Conservation (phyloP, 1,140 invertebrate genomes). For the Tribolium castaneum region DNA sequence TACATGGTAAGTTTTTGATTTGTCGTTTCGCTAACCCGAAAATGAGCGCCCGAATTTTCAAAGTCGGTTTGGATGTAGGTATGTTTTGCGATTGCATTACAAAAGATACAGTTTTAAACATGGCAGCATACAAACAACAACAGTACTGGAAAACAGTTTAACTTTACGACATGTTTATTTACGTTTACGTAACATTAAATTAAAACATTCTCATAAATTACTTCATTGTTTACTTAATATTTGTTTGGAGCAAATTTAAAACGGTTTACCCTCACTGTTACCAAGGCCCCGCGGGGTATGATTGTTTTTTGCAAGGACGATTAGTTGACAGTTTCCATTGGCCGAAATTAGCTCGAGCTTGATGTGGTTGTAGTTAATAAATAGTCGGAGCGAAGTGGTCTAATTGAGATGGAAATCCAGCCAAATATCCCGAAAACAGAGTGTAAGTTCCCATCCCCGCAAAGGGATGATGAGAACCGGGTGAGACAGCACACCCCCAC, state of each 20-base stretch:
- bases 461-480: constrained; percentile 23
- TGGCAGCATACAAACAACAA: constrained; percentile 5
- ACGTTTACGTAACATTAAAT: constrained; percentile 39
- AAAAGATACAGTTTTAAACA: constrained; percentile 12
- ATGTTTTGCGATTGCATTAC: constrained; percentile 3
- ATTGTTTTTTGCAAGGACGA: not conserved
- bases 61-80: constrained; percentile 1
- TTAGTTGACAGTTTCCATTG: not conserved
- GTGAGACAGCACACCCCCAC: constrained; percentile 8
- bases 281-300: not conserved
- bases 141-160: constrained; percentile 24
- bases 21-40: not conserved
- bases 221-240: constrained; percentile 36
- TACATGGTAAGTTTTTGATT: constrained; percentile 59
- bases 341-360: not conserved
- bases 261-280: not conserved
- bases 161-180: constrained; percentile 40
- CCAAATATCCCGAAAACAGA: constrained; percentile 32
- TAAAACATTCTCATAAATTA: constrained; percentile 36
- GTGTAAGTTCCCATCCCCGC: constrained; percentile 4
- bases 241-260: constrained; percentile 32
- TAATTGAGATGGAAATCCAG: constrained; percentile 30
- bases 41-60: not conserved
- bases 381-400: constrained; percentile 4
- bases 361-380: constrained; percentile 21